Evolutionary conservation across 2,113 vertebrate species (phyloP).

Genomic region (Eptatretus burgeri): DNA sequence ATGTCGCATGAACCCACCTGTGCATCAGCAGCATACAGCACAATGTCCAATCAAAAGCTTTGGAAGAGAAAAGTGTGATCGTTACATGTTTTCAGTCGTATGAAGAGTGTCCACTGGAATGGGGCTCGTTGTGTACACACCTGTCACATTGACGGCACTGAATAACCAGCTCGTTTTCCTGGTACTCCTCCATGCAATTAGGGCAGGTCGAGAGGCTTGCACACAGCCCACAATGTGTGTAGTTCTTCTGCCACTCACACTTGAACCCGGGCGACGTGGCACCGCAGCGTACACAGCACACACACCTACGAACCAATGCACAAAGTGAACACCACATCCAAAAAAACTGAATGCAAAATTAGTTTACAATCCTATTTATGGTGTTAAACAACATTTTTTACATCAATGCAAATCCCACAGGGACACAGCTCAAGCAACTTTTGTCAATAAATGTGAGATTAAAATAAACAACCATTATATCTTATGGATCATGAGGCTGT

Average conservation of each 20-base stretch:
- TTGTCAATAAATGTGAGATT: no score
- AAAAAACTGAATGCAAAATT: no score
- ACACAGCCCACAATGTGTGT: slow-evolving; percentile 73
- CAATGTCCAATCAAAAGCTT: no score
- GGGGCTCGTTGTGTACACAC: slow-evolving; percentile 17
- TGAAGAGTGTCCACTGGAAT: background rate
- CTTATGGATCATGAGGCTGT: no score
- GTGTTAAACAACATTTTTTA: no score
- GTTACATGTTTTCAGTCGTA: no score
- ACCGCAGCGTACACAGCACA: slow-evolving; percentile 69
- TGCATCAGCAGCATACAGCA: background rate
- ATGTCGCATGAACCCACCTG: slow-evolving; percentile 83
- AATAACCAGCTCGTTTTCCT: slow-evolving; percentile 54
- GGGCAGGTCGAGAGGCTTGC: slow-evolving; percentile 50
- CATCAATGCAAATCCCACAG: no score
- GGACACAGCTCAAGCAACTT: no score
- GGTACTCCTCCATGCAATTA: slow-evolving; percentile 30
- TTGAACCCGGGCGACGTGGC: slow-evolving; percentile 44
- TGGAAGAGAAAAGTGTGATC: no score
- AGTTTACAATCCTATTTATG: no score
- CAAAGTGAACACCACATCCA: no score
- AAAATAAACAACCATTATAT: no score
- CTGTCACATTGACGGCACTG: slow-evolving; percentile 73
- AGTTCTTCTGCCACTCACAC: slow-evolving; percentile 84
- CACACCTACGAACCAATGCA: slow-evolving; percentile 33